Base-by-base conservation (phyloP, 2,113 vertebrate species). In the Lepisosteus osseus region DNA sequence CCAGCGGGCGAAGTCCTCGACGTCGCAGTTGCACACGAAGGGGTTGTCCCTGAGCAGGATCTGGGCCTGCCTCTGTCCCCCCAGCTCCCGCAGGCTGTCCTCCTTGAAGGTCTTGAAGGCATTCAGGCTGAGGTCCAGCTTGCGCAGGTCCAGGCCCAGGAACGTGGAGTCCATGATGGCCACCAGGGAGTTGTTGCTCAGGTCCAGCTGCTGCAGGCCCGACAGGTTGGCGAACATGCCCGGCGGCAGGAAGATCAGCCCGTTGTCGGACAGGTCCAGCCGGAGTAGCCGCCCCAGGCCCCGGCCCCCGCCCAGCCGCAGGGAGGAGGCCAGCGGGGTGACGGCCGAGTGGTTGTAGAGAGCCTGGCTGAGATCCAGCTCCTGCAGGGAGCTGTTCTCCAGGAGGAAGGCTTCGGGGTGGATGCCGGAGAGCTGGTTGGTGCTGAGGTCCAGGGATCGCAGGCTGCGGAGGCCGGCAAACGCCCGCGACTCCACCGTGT, bases 1-100 rank as follows among this genome's bases (percentile, higher is more conserved):
- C 92, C 92, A 93, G 47, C 47, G 47, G 0, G 83, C 79, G 11
- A 92, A 88, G 17, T 78, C 69, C 0, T 57, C 81, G n/a, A 81
- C 84, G 42, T 87, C 88, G 44, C 92, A 94, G 8, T 83, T 79
- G 79, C 92, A 94, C 43, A 69, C 9, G 65, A 89, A 94, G 0
- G 89, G 89, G 71, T 94, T 93, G 71, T 85, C 63, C 3, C 85
- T 84, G 0, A 94, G 83, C n/a, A 86, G 85, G 69, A 94, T 72
- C 6, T 55, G 83, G 40, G 83, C 77, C 6, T 41, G 73, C 2
- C 76, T 70, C 0, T 90, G 85, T 43, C 75, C 80, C 15, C 80
- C 85, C 57, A 93, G 59, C 74, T 89, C 91, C 4, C 72, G 3
- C 7, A 93, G 75, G 5, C 83, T 84, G 43, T 90, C 89, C 0